Evolutionary conservation across 2,888 invertebrate species (phyloP), one percentile per base, ranked within the genome.

Genomic region (Pteria penguin): DNA sequence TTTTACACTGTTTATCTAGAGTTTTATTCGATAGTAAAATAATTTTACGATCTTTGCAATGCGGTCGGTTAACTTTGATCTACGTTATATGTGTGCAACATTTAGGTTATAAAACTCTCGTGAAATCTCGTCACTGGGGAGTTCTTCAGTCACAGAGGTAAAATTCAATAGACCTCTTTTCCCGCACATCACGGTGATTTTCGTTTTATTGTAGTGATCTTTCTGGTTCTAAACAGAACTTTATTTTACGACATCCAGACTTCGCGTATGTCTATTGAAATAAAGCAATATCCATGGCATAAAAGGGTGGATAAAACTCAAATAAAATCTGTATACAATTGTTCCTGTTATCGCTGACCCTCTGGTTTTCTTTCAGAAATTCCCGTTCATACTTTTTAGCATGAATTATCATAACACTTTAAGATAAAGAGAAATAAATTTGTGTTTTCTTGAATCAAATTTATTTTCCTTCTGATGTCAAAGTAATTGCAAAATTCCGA

Each of bases 51-150:
- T 52, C 60, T 22, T 24, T 27, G 57, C 69, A 57, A 36, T 55
- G 22, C 31, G 55, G 57, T 61, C 36, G 69, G 27, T 31, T 11
- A 29, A 33, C 73, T 75, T 75, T 75, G 74, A 75, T 75, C 31
- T 75, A 18, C 36, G 31, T 62, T 31, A 33, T 22, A 61, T 69
- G 27, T 52, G 29, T 62, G 61, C 60, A 52, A 75, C 57, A 75
- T 75, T 33, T 18, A 31, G 68, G 63, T 63, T 36, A 63, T 75
- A 69, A 75, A 75, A 75, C 31, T 75, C 74, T 75, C 74, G 74
- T 75, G 69, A 75, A 75, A 33, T 75, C 69, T 69, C 68, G 74
- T 75, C 63, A 63, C 54, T 54, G 24, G 36, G 74, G 67, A 67
- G 32, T 67, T 73, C 65, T 73, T 36, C 27, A 32, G 62, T 45